Base-by-base conservation (phyloP, 2,113 vertebrate genomes). In the Rhinogobius similis region DNA sequence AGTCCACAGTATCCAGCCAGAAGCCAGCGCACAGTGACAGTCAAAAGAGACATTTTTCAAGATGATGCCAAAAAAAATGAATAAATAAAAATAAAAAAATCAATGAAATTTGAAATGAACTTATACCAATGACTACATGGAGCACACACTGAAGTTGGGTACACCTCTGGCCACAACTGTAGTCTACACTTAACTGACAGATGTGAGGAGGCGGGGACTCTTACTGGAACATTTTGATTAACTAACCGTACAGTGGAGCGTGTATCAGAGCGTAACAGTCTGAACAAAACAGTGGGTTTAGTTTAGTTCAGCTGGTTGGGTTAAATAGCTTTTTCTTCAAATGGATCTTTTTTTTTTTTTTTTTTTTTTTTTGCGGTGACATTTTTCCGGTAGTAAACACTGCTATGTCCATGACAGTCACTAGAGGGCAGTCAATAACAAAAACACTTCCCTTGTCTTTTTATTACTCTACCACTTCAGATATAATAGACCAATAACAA, bases 391-490 rank as follows among this genome's bases (percentile, higher is more conserved):
- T 46, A 46, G 43, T 46, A 46, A 46, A 46, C 43, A 46, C 56
- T 61, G 27, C 18, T 32, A 20, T 9, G 24, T 29, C 55, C 26
- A 58, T 16, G 2, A 16, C 13, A 41, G 24, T 36, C 68, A 11
- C 53, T 52, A 20, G 50, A 55, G 32, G 36, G 38, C 23, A 62
- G 10, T n/a, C 11, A 20, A 2, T 29, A 11, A 46, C 66, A 80
- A 67, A 67, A 53, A 36, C 27, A 61, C 77, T 65, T 71, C 63
- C 73, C 76, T 77, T 44, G 73, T 78, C 58, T 73, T 75, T 61
- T 16, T 69, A 91, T 91, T 89, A 90, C 90, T 91, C 76, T 82
- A 81, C 79, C 66, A 50, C 20, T 50, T 50, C 46, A 85, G 76
- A 64, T 29, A 58, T 6, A 29, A 27, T 78, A 82, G 78, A 68